These are phyloP conservation scores for Coptodon bakossiorum DNA, from an alignment of 2,113 vertebrate genomes.

Conservation along the genomic window DNA sequence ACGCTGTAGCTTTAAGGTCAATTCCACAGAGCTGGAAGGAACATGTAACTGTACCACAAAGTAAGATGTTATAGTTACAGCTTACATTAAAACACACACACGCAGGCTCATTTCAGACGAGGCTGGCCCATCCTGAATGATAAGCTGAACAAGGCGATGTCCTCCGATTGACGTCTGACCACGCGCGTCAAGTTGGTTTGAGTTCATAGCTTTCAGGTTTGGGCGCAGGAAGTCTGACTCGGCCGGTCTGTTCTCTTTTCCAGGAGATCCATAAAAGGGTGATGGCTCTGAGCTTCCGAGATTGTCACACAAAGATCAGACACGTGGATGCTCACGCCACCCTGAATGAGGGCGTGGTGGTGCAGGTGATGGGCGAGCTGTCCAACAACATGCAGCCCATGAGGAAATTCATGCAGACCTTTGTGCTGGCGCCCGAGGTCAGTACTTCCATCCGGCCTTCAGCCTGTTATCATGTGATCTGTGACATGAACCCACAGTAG, in stretches of 20 bases:
- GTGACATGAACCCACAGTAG: neutral
- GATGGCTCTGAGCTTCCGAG: slow-evolving; percentile 92
- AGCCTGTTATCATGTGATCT: neutral
- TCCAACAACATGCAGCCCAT: slow-evolving; percentile 97
- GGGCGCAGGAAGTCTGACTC: neutral
- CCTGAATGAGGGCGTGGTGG: slow-evolving; percentile 92
- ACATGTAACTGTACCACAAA: neutral
- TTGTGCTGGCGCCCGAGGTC: slow-evolving; percentile 95
- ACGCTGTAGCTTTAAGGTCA: neutral
- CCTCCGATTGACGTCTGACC: neutral
- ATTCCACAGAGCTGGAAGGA: neutral
- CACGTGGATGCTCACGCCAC: slow-evolving; percentile 97
- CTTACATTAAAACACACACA: neutral
- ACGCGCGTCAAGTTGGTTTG: neutral
- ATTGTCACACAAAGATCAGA: slow-evolving; percentile 95
- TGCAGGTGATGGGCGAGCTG: slow-evolving; percentile 97
- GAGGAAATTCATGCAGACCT: slow-evolving; percentile 98
- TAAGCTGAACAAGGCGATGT: neutral
- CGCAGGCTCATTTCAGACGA: neutral
- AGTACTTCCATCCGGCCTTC: neutral
- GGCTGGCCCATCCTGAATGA: neutral
- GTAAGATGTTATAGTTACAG: neutral
- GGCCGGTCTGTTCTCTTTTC: neutral
- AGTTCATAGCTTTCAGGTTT: neutral
- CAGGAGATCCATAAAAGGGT: slow-evolving; percentile 95